Percentiles rank a stretch among this genome's conserved stretches.
phyloP scores from a whole-genome alignment of 2,797 vertebrate genomes.

The Spatula clypeata region DNA sequence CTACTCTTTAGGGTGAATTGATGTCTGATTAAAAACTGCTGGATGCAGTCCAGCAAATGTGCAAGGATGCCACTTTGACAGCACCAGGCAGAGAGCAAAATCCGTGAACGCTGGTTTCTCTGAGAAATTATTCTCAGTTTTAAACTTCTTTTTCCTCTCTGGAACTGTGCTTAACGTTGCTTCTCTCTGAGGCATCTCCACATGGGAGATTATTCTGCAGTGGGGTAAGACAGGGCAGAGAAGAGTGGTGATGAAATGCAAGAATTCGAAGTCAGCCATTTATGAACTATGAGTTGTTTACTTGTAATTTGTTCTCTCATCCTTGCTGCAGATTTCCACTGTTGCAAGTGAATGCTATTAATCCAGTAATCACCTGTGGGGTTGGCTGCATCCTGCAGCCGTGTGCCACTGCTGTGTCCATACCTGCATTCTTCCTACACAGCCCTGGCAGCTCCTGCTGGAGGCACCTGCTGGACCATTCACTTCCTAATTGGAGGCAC shows the following conservation, averaged over 20 bases:
- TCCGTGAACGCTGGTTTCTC: neutral
- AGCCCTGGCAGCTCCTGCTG: neutral
- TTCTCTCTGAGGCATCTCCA: conserved; percentile 18
- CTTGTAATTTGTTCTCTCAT: neutral
- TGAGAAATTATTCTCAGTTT: conserved; percentile 41
- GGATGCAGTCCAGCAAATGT: conserved; percentile 30
- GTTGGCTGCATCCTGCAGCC: neutral
- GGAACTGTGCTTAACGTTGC: neutral
- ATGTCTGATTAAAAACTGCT: conserved; percentile 34
- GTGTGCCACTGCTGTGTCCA: neutral
- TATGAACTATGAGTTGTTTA: neutral
- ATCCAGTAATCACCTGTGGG: neutral
- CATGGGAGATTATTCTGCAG: neutral
- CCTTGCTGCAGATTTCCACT: neutral
- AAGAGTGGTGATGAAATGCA: neutral
- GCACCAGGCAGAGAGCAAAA: conserved; percentile 20
- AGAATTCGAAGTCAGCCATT: neutral
- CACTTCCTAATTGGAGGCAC: neutral
- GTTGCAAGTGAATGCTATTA: neutral
- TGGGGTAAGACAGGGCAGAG: neutral
- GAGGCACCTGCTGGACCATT: neutral
- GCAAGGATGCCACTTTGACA: conserved; percentile 28
- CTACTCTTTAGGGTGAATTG: conserved; percentile 17
- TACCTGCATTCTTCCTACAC: neutral
- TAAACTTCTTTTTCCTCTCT: neutral